phyloP scores from a whole-genome alignment of 2,113 vertebrate genomes.

The Malurus elegans region DNA sequence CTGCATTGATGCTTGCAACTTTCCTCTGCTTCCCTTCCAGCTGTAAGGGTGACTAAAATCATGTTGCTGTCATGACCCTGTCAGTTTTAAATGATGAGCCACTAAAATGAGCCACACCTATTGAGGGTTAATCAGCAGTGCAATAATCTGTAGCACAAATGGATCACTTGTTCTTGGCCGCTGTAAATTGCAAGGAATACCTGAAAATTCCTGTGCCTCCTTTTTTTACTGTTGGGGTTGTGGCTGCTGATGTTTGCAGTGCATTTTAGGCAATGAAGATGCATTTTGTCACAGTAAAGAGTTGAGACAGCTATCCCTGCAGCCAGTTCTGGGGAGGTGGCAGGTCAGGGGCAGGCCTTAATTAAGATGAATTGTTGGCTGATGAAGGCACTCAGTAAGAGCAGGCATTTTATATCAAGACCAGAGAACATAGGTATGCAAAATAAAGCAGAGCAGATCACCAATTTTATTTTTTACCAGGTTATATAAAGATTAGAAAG shows the following conservation, averaged over 20 bases:
- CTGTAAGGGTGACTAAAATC: constrained; percentile 28
- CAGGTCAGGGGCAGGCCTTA: background rate
- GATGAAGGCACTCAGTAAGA: constrained; percentile 6
- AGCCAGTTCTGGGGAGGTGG: background rate
- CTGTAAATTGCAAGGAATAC: background rate
- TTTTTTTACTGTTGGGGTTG: background rate
- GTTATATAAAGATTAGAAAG: background rate
- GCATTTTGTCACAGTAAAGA: background rate
- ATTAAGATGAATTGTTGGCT: constrained; percentile 16
- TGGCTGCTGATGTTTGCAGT: background rate
- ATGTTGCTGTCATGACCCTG: constrained; percentile 32
- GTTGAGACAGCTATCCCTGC: background rate
- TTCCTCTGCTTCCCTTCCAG: constrained; percentile 13
- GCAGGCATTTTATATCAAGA: background rate
- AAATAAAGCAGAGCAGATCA: background rate
- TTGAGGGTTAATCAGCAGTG: background rate
- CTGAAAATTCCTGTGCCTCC: background rate
- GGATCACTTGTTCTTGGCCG: background rate
- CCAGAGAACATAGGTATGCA: background rate
- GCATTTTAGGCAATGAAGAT: background rate
- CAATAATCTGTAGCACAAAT: background rate
- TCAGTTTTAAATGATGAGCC: constrained; percentile 38
- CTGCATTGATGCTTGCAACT: background rate
- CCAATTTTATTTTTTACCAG: background rate
- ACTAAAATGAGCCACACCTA: background rate